Evolutionary conservation across 1,140 invertebrate genomes (phyloP), one percentile per base, ranked within the genome.

Genomic region (Drosophila asahinai): DNA sequence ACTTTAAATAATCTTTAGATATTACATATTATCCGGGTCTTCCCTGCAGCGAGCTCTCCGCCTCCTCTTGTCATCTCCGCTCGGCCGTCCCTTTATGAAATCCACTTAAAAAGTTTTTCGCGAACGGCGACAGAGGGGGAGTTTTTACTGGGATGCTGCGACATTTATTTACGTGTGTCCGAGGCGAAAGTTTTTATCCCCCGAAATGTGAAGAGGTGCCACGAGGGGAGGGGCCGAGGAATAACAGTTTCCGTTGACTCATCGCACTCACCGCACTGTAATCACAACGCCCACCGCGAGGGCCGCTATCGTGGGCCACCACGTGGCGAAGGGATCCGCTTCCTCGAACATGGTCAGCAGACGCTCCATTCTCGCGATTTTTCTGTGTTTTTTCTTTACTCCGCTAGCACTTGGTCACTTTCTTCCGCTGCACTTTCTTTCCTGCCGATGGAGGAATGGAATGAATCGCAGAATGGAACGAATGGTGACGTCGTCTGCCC

Each of bases 261-360:
- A 89, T 80, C 57, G 42, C 49, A 92, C 91, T 92, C 73, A 93
- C 92, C 92, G 90, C 76, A 93, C 80, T n/a, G 84, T 86, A 68
- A 92, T 91, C 67, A 87, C 75, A 63, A 92, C 48, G 52, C 91
- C 91, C 54, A 93, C 91, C 59, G 82, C 73, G 17, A 83, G 52
- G 42, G 92, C 92, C 17, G 89, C 81, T 59, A 93, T 92, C 30
- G 91, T 82, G 22, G 92, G 92, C 92, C 92, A 93, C 92, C 92
- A 93, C 22, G 90, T 91, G 55, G 86, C 70, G 62, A 93, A 93
- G 75, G 92, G 92, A 91, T 93, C 92, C 48, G 91, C 92, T 65
- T 92, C 52, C 63, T 93, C 90, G 48, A 92, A 87, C 54, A 91
- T 77, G 81, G 77, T 89, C 81, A 89, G 51, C 78, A 89, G 77